Evolutionary conservation across 2,888 invertebrate species (phyloP).

Genomic region (Chironomus riparius): DNA sequence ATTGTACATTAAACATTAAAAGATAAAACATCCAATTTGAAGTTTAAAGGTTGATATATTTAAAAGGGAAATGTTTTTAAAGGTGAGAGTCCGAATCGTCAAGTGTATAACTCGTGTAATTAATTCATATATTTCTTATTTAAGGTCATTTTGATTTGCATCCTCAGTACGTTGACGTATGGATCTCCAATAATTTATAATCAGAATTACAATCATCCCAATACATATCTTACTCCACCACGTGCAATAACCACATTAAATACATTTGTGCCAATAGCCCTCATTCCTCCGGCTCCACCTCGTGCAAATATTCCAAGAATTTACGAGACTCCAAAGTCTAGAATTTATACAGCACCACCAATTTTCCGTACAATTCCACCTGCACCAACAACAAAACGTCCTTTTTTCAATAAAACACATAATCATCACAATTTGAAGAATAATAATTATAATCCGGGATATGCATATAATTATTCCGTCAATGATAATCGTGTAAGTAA

Average conservation of each 20-base stretch:
- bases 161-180: background rate
- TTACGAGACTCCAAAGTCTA: background rate
- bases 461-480: constrained; percentile 15
- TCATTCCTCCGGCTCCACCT: constrained; percentile 12
- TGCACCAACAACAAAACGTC: constrained; percentile 2
- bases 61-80: background rate
- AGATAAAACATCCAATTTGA: background rate
- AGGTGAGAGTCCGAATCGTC: background rate
- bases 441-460: background rate
- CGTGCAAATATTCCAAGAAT: background rate
- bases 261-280: constrained; percentile 4
- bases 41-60: background rate
- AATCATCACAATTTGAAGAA: background rate
- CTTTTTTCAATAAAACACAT: background rate
- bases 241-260: constrained; percentile 19
- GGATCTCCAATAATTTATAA: constrained; percentile 18
- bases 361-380: constrained; percentile 17
- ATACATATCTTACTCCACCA: constrained; percentile 3
- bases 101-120: background rate
- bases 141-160: background rate
- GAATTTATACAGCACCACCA: constrained; percentile 13
- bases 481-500: constrained; percentile 25
- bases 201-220: background rate
- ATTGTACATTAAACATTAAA: background rate
- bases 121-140: background rate